These are phyloP conservation scores for Amniataba percoides DNA, from an alignment of 2,797 vertebrate species.

Conservation along the genomic window DNA sequence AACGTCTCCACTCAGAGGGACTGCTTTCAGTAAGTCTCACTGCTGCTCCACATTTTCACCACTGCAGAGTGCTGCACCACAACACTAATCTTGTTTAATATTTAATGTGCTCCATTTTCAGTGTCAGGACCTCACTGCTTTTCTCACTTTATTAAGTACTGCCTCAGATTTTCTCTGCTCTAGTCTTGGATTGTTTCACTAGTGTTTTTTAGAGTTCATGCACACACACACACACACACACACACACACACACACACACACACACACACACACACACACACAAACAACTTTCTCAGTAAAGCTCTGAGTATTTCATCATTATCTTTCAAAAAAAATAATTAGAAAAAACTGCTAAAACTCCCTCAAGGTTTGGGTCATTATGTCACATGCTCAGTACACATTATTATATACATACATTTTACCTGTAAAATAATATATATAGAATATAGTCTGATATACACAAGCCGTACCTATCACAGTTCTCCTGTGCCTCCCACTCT, in stretches of 20 bases:
- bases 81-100: slow-evolving; percentile 42
- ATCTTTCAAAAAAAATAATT: slow-evolving; percentile 15
- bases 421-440: slow-evolving; percentile 5
- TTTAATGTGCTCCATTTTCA: slow-evolving; percentile 47
- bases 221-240: not conserved
- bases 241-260: not conserved
- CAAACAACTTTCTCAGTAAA: not conserved
- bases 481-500: slow-evolving; percentile 13
- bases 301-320: slow-evolving; percentile 27
- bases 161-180: slow-evolving; percentile 13
- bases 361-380: slow-evolving; percentile 15
- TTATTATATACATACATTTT: too few species aligned
- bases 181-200: slow-evolving; percentile 2
- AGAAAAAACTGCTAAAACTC: slow-evolving; percentile 12
- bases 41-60: slow-evolving; percentile 5
- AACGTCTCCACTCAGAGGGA: slow-evolving; percentile 90
- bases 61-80: slow-evolving; percentile 15
- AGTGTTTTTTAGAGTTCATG: not conserved
- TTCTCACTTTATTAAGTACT: slow-evolving; percentile 23
- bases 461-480: slow-evolving; percentile 13
- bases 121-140: slow-evolving; percentile 35
- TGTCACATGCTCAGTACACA: not conserved
- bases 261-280: not conserved
- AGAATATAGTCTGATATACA: slow-evolving; percentile 29
- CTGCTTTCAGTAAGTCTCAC: slow-evolving; percentile 94